A percentile compares a stretch with the other conserved stretches of the same genome.
phyloP scores from a whole-genome alignment of 2,797 vertebrate genomes.

The Sebastes kiyomatsui region DNA sequence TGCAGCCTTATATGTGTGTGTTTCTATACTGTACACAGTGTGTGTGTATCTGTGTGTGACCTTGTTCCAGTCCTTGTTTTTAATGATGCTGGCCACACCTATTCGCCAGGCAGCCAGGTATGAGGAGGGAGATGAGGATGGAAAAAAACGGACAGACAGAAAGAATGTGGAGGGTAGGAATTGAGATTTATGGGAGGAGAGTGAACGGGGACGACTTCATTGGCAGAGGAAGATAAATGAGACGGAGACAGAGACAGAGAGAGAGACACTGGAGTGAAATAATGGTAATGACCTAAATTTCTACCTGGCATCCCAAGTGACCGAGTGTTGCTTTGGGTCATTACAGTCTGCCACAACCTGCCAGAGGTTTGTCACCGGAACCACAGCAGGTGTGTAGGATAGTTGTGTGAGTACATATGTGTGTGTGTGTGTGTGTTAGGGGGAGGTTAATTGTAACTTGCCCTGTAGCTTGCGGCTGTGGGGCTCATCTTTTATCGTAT shows the following conservation, averaged over 20 bases:
- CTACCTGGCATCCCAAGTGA: slow-evolving; percentile 19
- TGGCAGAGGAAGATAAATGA: slow-evolving; percentile 12
- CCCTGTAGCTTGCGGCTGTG: slow-evolving; percentile 64
- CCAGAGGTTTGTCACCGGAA: slow-evolving; percentile 23
- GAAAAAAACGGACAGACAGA: neutral
- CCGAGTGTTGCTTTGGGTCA: slow-evolving; percentile 11
- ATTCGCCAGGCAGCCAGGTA: slow-evolving; percentile 35
- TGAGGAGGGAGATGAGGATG: neutral
- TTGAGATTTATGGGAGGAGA: slow-evolving; percentile 8
- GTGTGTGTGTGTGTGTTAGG: slow-evolving; percentile 1
- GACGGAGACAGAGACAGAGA: neutral
- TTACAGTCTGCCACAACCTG: slow-evolving; percentile 20
- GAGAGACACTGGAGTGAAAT: slow-evolving; percentile 15
- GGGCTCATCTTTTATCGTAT: slow-evolving; percentile 68
- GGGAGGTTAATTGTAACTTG: slow-evolving; percentile 75
- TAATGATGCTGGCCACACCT: slow-evolving; percentile 50
- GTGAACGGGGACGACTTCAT: neutral
- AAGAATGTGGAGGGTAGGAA: neutral
- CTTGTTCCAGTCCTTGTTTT: slow-evolving; percentile 55
- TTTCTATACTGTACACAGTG: neutral
- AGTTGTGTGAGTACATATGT: slow-evolving; percentile 4
- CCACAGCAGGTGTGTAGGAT: slow-evolving; percentile 30
- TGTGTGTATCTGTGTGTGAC: slow-evolving; percentile 41
- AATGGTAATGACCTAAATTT: slow-evolving; percentile 39
- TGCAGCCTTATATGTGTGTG: slow-evolving; percentile 1